These are phyloP conservation scores for Nowickia ferox DNA, from an alignment of 2,888 invertebrate genomes.

Conservation along the genomic window DNA sequence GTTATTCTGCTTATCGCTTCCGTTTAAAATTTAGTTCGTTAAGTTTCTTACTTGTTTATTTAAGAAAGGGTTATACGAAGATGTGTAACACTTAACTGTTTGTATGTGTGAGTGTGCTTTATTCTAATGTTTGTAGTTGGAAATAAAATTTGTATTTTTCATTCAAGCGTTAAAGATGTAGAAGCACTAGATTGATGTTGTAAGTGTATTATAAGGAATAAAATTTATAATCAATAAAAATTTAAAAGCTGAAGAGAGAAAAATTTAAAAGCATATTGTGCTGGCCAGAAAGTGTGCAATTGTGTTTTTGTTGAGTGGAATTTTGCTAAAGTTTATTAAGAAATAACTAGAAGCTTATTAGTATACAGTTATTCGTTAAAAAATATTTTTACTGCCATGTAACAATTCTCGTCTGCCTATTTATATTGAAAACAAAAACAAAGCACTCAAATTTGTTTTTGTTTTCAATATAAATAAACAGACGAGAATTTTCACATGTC, in stretches of 20 bases:
- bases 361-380: too few relatives aligned
- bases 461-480: too few relatives aligned
- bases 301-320: neutral
- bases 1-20: slow-evolving; percentile 2
- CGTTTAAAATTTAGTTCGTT: slow-evolving; percentile 12
- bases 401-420: too few relatives aligned
- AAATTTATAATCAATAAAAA: slow-evolving; percentile 34
- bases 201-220: neutral
- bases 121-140: slow-evolving; percentile 1
- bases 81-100: neutral
- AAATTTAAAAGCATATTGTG: slow-evolving; percentile 10
- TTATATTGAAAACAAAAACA: too few relatives aligned
- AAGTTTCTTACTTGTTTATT: neutral
- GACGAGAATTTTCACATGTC: too few relatives aligned
- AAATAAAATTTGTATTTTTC: slow-evolving; percentile 43
- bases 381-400: too few relatives aligned
- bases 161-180: slow-evolving; percentile 23
- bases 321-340: neutral
- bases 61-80: neutral
- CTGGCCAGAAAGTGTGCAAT: neutral
- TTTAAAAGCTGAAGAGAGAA: slow-evolving; percentile 16
- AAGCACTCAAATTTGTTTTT: too few relatives aligned
- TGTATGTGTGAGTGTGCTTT: neutral
- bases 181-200: slow-evolving; percentile 9
- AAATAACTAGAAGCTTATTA: slow-evolving; percentile 40